Evolutionary conservation across 2,113 vertebrate species (phyloP).

Genomic region (Sylvilagus bachmani): DNA sequence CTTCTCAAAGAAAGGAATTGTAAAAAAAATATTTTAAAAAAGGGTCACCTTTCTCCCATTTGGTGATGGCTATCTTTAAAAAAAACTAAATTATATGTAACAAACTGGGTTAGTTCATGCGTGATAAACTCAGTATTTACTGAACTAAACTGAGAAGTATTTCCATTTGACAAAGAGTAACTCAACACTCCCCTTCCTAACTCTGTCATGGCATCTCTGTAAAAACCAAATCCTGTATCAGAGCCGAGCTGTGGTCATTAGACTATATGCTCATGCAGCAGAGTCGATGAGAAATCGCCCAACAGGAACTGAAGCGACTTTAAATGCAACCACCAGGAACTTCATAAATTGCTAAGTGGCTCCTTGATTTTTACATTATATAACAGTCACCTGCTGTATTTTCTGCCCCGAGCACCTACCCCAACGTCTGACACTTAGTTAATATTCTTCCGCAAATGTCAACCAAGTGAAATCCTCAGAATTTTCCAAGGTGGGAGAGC

Average conservation of each 20-base stretch:
- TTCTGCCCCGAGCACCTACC: conserved; percentile 13
- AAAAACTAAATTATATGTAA: neutral
- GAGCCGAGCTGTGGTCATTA: neutral
- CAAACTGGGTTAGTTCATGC: neutral
- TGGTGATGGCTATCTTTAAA: too few relatives aligned
- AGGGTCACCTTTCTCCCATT: too few relatives aligned
- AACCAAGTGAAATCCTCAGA: neutral
- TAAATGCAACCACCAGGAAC: neutral
- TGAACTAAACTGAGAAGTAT: neutral
- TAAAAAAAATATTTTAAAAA: too few relatives aligned
- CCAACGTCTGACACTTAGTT: neutral
- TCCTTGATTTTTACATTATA: neutral
- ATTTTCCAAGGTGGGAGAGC: neutral
- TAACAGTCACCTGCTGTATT: conserved; percentile 1
- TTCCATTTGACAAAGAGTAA: conserved; percentile 3
- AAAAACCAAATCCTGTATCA: neutral
- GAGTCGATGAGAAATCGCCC: neutral
- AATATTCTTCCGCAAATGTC: neutral
- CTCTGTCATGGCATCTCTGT: neutral
- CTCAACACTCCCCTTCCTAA: neutral
- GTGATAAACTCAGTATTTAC: neutral
- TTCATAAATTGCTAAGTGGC: neutral
- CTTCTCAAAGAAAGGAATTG: too few relatives aligned
- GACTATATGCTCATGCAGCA: neutral
- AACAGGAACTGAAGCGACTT: conserved; percentile 55